Percentiles rank a stretch among this genome's conserved stretches.
phyloP scores from a whole-genome alignment of 2,888 invertebrate genomes.

The Pyralis farinalis region DNA sequence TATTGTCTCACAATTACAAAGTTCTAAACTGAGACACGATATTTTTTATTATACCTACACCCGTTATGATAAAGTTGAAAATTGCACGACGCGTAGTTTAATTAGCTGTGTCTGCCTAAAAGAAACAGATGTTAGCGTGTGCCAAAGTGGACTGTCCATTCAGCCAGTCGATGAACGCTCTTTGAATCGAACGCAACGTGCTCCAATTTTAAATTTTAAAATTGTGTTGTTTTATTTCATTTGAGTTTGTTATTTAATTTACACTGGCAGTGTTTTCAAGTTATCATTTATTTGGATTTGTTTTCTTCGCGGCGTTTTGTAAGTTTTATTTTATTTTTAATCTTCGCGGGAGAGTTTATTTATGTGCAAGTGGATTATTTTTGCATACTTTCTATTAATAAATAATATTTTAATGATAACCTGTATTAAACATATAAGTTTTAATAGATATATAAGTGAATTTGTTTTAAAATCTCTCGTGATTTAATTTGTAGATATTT shows the following conservation, averaged over 20 bases:
- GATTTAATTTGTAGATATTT: too few species aligned
- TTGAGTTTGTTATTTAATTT: slow-evolving; percentile 18
- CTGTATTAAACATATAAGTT: too few species aligned
- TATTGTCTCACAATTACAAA: slow-evolving; percentile 36
- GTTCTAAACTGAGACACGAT: slow-evolving; percentile 19
- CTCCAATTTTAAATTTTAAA: slow-evolving; percentile 16
- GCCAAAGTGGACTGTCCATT: slow-evolving; percentile 12
- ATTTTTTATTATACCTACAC: slow-evolving; percentile 16
- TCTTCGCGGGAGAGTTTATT: slow-evolving; percentile 18
- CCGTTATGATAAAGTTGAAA: slow-evolving; percentile 10
- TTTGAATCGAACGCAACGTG: slow-evolving; percentile 25
- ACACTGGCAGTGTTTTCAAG: slow-evolving; percentile 22
- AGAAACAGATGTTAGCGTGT: slow-evolving; percentile 1
- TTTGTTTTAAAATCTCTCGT: too few species aligned
- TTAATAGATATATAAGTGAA: too few species aligned
- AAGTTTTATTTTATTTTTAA: slow-evolving; percentile 20
- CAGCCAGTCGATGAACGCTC: slow-evolving; percentile 32
- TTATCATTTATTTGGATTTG: slow-evolving; percentile 4
- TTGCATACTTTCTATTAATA: too few species aligned
- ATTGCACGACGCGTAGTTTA: slow-evolving; percentile 13
- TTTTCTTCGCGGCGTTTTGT: slow-evolving; percentile 16
- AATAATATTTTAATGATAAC: too few species aligned
- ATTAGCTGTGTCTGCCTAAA: slow-evolving; percentile 1
- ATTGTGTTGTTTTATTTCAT: slow-evolving; percentile 20
- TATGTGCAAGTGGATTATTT: too few species aligned